A percentile compares a stretch with the other conserved stretches of the same genome.
Conservation (phyloP, 2,113 vertebrate genomes). For the Muntiacus reevesi region DNA sequence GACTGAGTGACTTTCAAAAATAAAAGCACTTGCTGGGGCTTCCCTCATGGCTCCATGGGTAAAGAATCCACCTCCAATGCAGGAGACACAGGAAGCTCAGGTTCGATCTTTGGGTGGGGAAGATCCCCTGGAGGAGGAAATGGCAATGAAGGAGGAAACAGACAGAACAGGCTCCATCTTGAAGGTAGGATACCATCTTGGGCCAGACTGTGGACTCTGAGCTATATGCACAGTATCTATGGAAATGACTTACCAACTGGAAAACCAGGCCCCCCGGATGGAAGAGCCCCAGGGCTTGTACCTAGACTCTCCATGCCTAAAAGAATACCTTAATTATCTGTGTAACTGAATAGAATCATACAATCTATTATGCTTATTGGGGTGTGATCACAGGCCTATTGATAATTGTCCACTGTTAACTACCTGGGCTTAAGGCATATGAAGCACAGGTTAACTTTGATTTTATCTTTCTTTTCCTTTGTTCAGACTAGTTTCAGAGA, state of each 20-base stretch:
- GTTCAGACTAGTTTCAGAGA: not conserved
- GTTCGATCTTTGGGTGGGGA: not conserved
- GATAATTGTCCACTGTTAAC: not conserved
- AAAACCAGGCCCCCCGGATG: not conserved
- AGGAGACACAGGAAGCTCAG: not conserved
- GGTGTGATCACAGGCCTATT: not conserved
- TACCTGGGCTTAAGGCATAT: not conserved
- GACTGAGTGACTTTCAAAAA: not conserved
- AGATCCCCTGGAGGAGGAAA: not conserved
- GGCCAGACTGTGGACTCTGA: not conserved
- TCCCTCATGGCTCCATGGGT: not conserved
- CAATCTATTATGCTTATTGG: not conserved
- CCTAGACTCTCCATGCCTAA: not conserved
- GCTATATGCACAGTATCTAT: not conserved
- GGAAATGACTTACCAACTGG: not conserved
- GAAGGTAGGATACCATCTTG: not conserved
- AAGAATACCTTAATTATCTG: not conserved
- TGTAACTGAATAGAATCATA: not conserved
- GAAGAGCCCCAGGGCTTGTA: not conserved
- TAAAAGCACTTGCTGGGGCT: not conserved
- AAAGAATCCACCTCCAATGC: not conserved
- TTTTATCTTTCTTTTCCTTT: not conserved
- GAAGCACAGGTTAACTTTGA: not conserved
- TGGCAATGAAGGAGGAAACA: not conserved
- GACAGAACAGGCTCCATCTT: not conserved